These are phyloP conservation scores for Rhinoderma darwinii DNA, from an alignment of 2,113 vertebrate genomes.

Conservation along the genomic window DNA sequence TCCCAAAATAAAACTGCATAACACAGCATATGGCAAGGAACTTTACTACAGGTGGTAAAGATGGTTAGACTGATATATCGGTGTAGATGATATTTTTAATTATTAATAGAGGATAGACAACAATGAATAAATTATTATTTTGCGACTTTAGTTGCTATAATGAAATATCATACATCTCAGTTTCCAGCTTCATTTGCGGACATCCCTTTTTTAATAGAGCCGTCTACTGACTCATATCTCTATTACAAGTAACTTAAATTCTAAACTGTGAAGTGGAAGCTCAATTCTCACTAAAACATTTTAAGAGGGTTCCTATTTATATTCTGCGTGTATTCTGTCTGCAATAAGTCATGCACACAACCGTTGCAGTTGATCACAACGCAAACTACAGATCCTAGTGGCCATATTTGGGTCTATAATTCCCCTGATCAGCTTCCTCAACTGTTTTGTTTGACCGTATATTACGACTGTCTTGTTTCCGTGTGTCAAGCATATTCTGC, in stretches of 20 bases:
- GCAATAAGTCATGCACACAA: no score
- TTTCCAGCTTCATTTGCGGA: background rate
- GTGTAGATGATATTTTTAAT: background rate
- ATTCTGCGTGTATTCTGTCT: background rate
- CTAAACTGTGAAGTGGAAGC: background rate
- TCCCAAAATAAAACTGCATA: constrained; percentile 21
- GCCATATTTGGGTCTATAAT: no score
- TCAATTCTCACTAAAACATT: background rate
- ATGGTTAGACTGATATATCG: background rate
- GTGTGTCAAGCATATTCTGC: no score
- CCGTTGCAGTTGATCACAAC: no score
- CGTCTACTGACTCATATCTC: background rate
- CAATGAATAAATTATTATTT: background rate
- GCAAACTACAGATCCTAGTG: no score
- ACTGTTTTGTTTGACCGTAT: no score
- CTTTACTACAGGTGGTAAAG: background rate
- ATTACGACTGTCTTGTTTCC: no score
- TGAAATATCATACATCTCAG: background rate
- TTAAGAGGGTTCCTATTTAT: background rate
- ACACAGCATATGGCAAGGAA: background rate
- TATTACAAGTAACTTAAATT: background rate
- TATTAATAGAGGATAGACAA: background rate
- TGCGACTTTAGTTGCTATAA: no score
- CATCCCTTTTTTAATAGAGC: background rate
- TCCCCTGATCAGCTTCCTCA: no score